phyloP scores from a whole-genome alignment of 2,113 vertebrate genomes.

The Calidris pugnax region DNA sequence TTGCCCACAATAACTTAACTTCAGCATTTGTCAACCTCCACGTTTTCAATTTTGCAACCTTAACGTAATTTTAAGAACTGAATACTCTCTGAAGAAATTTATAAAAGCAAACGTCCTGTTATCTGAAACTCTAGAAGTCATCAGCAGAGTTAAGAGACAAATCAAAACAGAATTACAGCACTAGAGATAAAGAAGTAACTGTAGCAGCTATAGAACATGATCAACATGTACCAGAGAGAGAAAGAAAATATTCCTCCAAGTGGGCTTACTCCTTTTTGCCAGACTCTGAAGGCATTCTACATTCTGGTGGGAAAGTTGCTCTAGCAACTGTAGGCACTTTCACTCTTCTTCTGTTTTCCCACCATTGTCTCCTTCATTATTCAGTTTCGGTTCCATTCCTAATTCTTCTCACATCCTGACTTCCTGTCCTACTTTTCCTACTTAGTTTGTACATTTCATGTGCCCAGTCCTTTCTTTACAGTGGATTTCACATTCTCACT shows the following conservation, averaged over 20 bases:
- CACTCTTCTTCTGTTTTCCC: not conserved
- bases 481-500: not conserved
- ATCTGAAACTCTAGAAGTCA: not conserved
- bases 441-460: not conserved
- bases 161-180: not conserved
- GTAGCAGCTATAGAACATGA: not conserved
- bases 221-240: not conserved
- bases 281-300: not conserved
- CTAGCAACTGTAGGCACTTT: conserved; percentile 1
- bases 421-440: conserved; percentile 17
- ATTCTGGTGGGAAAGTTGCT: not conserved
- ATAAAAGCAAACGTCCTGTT: not conserved
- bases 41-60: not conserved
- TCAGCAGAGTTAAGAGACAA: not conserved
- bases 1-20: not conserved
- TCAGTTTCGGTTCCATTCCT: not conserved
- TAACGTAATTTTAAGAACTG: not conserved
- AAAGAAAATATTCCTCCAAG: not conserved
- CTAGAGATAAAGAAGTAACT: not conserved
- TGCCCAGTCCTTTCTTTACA: not conserved
- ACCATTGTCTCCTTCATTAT: not conserved
- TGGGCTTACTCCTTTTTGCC: not conserved
- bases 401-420: conserved; percentile 20
- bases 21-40: not conserved
- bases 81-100: not conserved